Base-by-base conservation (phyloP, 2,797 vertebrate species). In the Cuculus canorus region DNA sequence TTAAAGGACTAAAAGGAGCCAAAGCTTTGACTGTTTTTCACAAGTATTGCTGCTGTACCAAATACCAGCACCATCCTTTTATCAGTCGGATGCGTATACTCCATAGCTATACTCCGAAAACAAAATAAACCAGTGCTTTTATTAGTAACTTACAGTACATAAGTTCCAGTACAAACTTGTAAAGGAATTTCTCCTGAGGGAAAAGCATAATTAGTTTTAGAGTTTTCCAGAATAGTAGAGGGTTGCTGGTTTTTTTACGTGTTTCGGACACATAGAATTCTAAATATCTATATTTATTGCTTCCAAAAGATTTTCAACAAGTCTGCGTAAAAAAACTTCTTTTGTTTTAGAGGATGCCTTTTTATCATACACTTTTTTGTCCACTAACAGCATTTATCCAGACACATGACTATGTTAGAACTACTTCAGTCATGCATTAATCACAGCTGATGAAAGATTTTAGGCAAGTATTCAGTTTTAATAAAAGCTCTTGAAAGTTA, bases 251-350 rank as follows among this genome's bases (percentile, higher is more conserved):
- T 33, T 91, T 94, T 86, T 90, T 6, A 79, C 6, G 5, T 39
- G 37, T 90, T 95, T 93, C 85, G 97, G 91, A 91, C 59, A 92
- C 37, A 65, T 48, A 86, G 82, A 82, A 77, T 86, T 90, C 53
- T 79, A 92, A 92, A 81, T 60, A 73, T 84, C 70, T 95, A 53
- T 82, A 95, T 70, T 94, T 73, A 60, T 39, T 70, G 5, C 60
- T 76, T 94, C 94, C 95, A 96, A 96, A 86, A 93, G 30, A 75
- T 92, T 96, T 95, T 96, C 95, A 96, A 92, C 92, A 97, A 86
- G 80, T 92, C 89, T 85, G 37, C 35, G 23, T 92, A 86, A 80
- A 95, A 84, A 89, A 77, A 1, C 5, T 7, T 37, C 73, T 50
- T 48, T 83, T 72, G 50, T 61, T 94, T 93, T 76, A 92, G 70